These are phyloP conservation scores for Herpailurus yagouaroundi DNA, from an alignment of 2,113 vertebrate species.

Conservation along the genomic window DNA sequence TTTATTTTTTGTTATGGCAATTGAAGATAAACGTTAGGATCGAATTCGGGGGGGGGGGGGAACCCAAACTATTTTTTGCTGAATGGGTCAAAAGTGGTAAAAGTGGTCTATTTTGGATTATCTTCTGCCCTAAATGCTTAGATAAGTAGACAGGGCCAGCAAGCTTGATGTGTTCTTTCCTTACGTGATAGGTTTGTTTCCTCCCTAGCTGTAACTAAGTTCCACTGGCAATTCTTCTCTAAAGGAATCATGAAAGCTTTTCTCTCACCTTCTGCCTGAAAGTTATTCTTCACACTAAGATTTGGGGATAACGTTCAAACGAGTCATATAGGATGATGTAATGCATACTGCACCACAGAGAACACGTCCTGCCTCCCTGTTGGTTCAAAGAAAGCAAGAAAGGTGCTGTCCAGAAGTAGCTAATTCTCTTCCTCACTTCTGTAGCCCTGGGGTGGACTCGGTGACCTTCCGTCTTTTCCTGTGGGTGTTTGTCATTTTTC, in stretches of 20 bases:
- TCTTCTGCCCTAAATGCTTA: neutral
- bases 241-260: neutral
- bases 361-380: neutral
- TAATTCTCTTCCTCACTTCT: neutral
- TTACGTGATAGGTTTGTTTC: rapidly evolving
- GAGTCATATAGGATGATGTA: neutral
- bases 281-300: neutral
- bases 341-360: neutral
- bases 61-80: neutral
- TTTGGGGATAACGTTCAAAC: neutral
- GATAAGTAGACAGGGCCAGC: neutral
- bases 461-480: neutral
- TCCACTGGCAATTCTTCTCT: neutral
- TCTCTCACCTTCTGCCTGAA: neutral
- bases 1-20: constrained; percentile 22
- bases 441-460: neutral
- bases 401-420: neutral
- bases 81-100: neutral
- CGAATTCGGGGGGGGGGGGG: neutral
- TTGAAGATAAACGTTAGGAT: neutral
- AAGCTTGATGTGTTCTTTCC: neutral
- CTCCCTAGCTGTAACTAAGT: neutral
- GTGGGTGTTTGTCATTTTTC: neutral
- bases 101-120: neutral
- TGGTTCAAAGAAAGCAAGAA: neutral